These are phyloP conservation scores for Apteryx mantelli DNA, from an alignment of 2,113 vertebrate species.

Conservation along the genomic window DNA sequence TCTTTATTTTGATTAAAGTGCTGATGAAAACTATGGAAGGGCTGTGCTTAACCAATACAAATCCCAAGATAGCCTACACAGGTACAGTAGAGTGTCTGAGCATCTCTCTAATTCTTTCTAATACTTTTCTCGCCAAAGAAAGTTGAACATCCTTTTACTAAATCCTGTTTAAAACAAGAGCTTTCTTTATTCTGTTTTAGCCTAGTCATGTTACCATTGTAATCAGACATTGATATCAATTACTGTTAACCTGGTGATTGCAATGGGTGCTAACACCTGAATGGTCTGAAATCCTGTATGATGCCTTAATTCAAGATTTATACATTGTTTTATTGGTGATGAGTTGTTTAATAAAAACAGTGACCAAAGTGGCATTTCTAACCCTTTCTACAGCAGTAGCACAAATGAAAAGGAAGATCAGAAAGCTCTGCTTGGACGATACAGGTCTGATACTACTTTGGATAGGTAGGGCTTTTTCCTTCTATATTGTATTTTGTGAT, in stretches of 20 bases:
- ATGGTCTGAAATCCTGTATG: not conserved
- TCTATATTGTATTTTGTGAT: not conserved
- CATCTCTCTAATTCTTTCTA: not conserved
- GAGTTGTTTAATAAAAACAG: not conserved
- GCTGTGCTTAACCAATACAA: slow-evolving; percentile 75
- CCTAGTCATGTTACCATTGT: not conserved
- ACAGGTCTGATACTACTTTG: slow-evolving; percentile 78
- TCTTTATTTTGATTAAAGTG: slow-evolving; percentile 74
- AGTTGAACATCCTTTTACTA: not conserved
- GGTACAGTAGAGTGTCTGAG: slow-evolving; percentile 57
- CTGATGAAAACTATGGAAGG: slow-evolving; percentile 88
- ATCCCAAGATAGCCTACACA: slow-evolving; percentile 80
- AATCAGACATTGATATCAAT: not conserved
- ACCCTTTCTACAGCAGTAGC: slow-evolving; percentile 40
- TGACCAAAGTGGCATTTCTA: not conserved
- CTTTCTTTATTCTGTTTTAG: not conserved
- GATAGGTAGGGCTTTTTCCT: slow-evolving; percentile 73
- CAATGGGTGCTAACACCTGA: not conserved
- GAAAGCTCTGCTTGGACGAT: slow-evolving; percentile 70
- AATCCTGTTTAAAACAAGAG: not conserved
- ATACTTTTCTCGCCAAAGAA: too few relatives aligned
- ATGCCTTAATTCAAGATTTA: not conserved
- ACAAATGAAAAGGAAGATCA: slow-evolving; percentile 64
- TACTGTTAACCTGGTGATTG: not conserved
- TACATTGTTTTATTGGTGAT: not conserved